Base-by-base conservation (phyloP, 2,113 vertebrate genomes). In the Hipposideros armiger region DNA sequence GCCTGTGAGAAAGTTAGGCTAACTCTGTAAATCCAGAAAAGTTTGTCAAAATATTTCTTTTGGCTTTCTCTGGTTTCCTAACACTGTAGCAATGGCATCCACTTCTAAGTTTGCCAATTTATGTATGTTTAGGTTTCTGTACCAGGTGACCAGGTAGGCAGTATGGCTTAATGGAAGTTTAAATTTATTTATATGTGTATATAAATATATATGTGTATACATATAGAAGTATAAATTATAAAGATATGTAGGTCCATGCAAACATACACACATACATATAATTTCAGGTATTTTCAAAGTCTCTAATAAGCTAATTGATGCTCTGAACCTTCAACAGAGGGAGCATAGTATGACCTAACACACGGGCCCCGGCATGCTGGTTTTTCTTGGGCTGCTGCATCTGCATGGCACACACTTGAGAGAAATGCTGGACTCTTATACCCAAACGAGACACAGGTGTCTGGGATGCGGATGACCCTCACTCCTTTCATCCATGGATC, bases 51-150 rank as follows among this genome's bases (percentile, higher is more conserved):
- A 36, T 58, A 82, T 45, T 85, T 93, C 42, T 67, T 69, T 78
- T 28, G 9, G 47, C 30, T 30, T 82, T 91, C 50, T 81, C 64
- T 56, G 13, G 36, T 87, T 94, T 74, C 76, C 66, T 24, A 94
- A 58, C 24, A 69, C 28, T 85, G 88, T 15, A 74, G 64, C 45
- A 32, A 74, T 14, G 13, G n/a, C 52, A 73, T 50, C 32, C 56
- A 91, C 50, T 80, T 95, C 40, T 32, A 93, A 60, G 70, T 62
- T 56, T 88, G 47, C 10, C 19, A 83, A 42, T 32, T 90, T 78
- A 81, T 73, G 4, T 76, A 56, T 64, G 24, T 78, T 66, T 32
- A 26, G 7, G 50, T 74, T 96, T 69, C 15, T 6, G 5, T 32
- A 87, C 50, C 52, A 36, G 40, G 62, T 81, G 80, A 69, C 28